Percentiles rank a stretch among this genome's conserved stretches.
Conservation (phyloP, 1,140 invertebrate genomes). For the Zaprionus ornatus region DNA sequence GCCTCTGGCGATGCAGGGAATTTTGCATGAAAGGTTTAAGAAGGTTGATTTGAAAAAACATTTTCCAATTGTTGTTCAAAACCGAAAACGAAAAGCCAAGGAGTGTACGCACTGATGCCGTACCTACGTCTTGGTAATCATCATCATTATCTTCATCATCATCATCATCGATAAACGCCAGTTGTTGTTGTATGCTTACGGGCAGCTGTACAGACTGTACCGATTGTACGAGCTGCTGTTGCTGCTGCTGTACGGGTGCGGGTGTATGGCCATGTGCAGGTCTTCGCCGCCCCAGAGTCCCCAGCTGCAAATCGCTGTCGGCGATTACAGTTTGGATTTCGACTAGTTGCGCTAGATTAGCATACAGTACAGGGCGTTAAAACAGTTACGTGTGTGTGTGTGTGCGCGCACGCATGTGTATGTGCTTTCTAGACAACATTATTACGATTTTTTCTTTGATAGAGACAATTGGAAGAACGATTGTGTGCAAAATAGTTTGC, state of each 20-base stretch:
- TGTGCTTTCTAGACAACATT: slow-evolving; percentile 2
- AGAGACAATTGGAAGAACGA: neutral
- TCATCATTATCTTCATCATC: slow-evolving; percentile 37
- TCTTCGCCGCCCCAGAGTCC: slow-evolving; percentile 55
- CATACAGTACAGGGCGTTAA: slow-evolving; percentile 26
- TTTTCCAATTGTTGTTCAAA: slow-evolving; percentile 27
- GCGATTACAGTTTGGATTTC: slow-evolving; percentile 75
- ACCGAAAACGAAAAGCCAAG: slow-evolving; percentile 40
- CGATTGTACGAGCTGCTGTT: neutral
- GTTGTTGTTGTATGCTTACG: slow-evolving; percentile 26
- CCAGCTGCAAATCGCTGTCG: slow-evolving; percentile 67
- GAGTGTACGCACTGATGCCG: slow-evolving; percentile 43
- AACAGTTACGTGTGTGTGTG: slow-evolving; percentile 1
- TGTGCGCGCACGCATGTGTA: too few relatives aligned
- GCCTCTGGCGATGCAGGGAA: slow-evolving; percentile 20
- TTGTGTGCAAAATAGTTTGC: neutral
- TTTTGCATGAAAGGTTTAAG: slow-evolving; percentile 26
- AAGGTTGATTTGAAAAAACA: slow-evolving; percentile 29
- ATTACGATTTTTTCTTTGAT: neutral
- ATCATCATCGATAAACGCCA: slow-evolving; percentile 45
- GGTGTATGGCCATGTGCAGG: neutral
- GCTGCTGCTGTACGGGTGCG: neutral
- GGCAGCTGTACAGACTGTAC: neutral
- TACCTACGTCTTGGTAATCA: slow-evolving; percentile 70
- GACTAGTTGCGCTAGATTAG: slow-evolving; percentile 78